These are phyloP conservation scores for Corythoichthys haematopterus DNA, from an alignment of 2,113 vertebrate genomes.

Conservation along the genomic window DNA sequence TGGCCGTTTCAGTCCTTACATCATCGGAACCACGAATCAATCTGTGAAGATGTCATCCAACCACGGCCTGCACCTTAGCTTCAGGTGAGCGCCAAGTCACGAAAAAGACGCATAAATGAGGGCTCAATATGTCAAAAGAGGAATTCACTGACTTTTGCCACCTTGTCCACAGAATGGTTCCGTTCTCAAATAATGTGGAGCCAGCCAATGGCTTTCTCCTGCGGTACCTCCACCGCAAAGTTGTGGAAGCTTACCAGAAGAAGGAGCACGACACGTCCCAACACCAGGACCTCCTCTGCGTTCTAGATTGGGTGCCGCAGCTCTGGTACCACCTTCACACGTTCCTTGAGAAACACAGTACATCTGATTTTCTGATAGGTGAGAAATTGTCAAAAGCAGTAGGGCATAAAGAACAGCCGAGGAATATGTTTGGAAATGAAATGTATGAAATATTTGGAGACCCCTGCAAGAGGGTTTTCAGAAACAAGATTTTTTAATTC, in stretches of 20 bases:
- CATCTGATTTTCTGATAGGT: constrained; percentile 97
- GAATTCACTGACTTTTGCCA: background rate
- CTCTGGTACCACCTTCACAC: constrained; percentile 96
- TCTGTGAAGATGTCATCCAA: constrained; percentile 92
- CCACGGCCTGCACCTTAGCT: constrained; percentile 90
- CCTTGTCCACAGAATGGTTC: constrained; percentile 80
- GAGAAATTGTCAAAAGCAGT: constrained; percentile 14
- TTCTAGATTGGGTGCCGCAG: constrained; percentile 94
- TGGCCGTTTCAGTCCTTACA: constrained; percentile 79
- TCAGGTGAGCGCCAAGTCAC: constrained; percentile 76
- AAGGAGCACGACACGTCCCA: constrained; percentile 73
- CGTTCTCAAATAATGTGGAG: constrained; percentile 95
- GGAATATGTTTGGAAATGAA: background rate
- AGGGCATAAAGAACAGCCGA: background rate
- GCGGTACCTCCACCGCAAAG: constrained; percentile 89
- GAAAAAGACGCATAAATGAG: background rate
- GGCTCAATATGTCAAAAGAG: background rate
- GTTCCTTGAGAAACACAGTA: constrained; percentile 96
- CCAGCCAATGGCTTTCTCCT: constrained; percentile 91
- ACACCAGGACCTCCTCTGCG: constrained; percentile 79
- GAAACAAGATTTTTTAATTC: background rate
- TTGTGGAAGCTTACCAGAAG: constrained; percentile 77
- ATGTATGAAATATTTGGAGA: no score
- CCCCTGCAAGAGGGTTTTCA: no score
- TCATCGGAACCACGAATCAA: constrained; percentile 95